Base-by-base conservation (phyloP, 2,888 invertebrate genomes). In the Mantis religiosa region DNA sequence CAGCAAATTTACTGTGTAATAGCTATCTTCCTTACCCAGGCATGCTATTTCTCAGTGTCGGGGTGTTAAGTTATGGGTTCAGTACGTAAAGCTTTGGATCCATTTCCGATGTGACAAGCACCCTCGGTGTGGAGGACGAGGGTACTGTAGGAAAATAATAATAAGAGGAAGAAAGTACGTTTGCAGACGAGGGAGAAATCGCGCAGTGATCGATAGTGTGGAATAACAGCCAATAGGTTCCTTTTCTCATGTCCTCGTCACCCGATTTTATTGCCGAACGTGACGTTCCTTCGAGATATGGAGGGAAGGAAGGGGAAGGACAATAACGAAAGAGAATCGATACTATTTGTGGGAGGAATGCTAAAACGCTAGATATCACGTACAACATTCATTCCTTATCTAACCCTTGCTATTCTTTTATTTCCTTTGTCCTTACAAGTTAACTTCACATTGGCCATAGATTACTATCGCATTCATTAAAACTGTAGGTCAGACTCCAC, bases 221-320 rank as follows among this genome's bases (percentile, higher is more conserved):
- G 88, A 88, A 84, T 88, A 88, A 84, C 84, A 81, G 82, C 34
- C 88, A 88, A 88, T 84, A 84, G 84, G 81, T 81, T 82, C 71
- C 81, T 41, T 84, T 88, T 82, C 54, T 25, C 82, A 82, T 85
- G 88, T 85, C 25, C 88, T n/a, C 88, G 27, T 85, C 34, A 30
- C 84, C 54, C 88, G 88, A 88, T 88, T 88, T 88, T 88, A 88
- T 88, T 88, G 88, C 85, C 28, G 28, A 34, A 88, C 88, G 88
- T 88, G 88, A 88, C 88, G 84, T 81, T 82, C 34, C 81, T 84
- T 81, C 82, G 85, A 85, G 88, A 88, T 84, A 88, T 82, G 54
- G 20, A 71, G 71, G 88, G 84, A 85, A 84, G 54, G 54, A 88
- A 85, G 81, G 54, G 54, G 41, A 28, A 54, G 83, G 41, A 88